Conservation (phyloP, 2,888 invertebrate genomes). For the Onchidella celtica region DNA sequence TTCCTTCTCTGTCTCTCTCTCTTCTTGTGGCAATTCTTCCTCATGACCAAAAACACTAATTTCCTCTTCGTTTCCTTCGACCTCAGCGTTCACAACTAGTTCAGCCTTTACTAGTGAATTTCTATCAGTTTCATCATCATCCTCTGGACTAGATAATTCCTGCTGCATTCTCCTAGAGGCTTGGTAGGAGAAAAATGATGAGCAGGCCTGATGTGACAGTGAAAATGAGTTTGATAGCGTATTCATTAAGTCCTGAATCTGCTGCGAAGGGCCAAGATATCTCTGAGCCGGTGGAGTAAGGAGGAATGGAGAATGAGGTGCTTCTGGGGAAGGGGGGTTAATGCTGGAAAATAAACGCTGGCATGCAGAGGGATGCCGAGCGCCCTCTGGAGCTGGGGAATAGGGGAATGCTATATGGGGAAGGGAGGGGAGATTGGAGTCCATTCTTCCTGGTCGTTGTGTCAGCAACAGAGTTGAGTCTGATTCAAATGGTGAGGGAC, state of each 20-base stretch:
- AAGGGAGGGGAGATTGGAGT: constrained; percentile 36
- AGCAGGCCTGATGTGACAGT: neutral
- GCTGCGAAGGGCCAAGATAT: constrained; percentile 3
- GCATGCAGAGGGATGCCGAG: too few species aligned
- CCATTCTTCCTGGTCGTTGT: neutral
- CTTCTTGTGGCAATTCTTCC: neutral
- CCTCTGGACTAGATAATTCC: neutral
- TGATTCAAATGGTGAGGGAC: neutral
- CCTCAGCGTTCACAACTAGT: neutral
- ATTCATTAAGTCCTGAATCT: constrained; percentile 20
- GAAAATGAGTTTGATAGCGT: constrained; percentile 9
- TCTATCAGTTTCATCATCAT: too few species aligned
- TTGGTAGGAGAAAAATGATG: constrained; percentile 33
- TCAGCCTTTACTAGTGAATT: neutral
- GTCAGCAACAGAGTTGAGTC: neutral
- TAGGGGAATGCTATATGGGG: constrained; percentile 37
- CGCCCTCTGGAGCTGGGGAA: neutral
- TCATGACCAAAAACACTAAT: neutral
- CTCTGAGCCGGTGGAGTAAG: neutral
- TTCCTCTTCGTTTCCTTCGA: neutral
- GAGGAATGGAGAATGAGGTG: neutral
- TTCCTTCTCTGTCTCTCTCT: neutral
- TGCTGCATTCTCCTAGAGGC: neutral
- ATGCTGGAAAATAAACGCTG: too few species aligned
- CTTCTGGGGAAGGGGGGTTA: neutral